Evolutionary conservation across 2,113 vertebrate species (phyloP), one percentile per base, ranked within the genome.

Genomic region (Mormoops blainvillei): DNA sequence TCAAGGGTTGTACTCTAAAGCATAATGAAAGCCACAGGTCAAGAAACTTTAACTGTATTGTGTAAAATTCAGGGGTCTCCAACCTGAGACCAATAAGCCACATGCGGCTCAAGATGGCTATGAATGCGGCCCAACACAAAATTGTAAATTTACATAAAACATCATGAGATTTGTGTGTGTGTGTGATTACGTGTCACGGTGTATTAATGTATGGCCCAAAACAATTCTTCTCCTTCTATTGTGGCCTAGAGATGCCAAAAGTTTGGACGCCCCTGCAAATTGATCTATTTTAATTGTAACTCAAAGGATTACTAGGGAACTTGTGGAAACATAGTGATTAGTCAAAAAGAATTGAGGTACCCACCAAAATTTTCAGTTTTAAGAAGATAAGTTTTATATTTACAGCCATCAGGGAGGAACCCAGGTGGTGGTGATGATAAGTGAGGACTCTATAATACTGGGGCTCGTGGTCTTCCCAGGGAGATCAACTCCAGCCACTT

Each of bases 401-500:
- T 54, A 20, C 65, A 45, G 24, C 16, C 0, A 26, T 80, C 13
- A 80, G 38, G 2, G 26, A 54, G 63, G 63, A 45, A 6, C 5
- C 43, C 14, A 33, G 43, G 38, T 54, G 36, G n/a, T 71, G 10
- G 14, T 33, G 10, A 52, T 50, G 71, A 41, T 33, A 33, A 48
- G 12, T 31, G 16, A 65, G 3, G 8, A 22, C 7, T 9, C 16
- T 26, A n/a, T 2, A 22, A 43, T 9, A 45, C 0, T 12, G 28
- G 13, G 13, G 4, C 8, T 20, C 1, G 0, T 5, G 26, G 33
- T 58, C 20, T 82, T 87, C 36, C 19, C n/a, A 24, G 13, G 0
- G 1, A 41, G 22, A 36, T 5, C 3, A 24, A 61, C 15, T 14
- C 11, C 13, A 58, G 6, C 8, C 71, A 63, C 33, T 84, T 33